phyloP scores from a whole-genome alignment of 2,797 vertebrate species.

The Acanthornis magna region DNA sequence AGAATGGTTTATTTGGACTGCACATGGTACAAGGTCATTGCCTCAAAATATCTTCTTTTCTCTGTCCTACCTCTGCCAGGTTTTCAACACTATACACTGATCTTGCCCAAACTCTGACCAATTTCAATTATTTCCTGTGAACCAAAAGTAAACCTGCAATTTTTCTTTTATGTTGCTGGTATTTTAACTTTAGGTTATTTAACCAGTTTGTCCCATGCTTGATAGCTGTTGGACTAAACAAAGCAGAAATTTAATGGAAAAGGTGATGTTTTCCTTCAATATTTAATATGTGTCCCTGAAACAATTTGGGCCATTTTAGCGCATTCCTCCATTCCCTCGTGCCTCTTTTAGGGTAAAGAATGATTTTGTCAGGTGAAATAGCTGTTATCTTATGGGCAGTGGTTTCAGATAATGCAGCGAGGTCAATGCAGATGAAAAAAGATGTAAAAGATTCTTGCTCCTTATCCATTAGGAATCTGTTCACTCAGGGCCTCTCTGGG shows the following conservation, averaged over 20 bases:
- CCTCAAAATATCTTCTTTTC: neutral
- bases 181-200: neutral
- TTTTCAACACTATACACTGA: neutral
- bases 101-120: neutral
- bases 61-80: neutral
- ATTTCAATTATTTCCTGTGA: neutral
- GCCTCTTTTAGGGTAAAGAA: neutral
- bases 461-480: conserved; percentile 28
- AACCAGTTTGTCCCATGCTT: neutral
- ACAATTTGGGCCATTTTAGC: neutral
- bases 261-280: neutral
- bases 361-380: neutral
- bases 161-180: neutral
- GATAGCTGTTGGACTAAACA: neutral
- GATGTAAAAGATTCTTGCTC: neutral
- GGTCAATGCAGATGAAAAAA: neutral
- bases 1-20: neutral
- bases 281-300: neutral
- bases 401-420: neutral
- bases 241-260: neutral
- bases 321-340: neutral
- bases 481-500: neutral
- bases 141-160: neutral
- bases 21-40: neutral
- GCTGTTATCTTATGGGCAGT: neutral